phyloP scores from a whole-genome alignment of 2,113 vertebrate genomes.

The Ailurus styani region DNA sequence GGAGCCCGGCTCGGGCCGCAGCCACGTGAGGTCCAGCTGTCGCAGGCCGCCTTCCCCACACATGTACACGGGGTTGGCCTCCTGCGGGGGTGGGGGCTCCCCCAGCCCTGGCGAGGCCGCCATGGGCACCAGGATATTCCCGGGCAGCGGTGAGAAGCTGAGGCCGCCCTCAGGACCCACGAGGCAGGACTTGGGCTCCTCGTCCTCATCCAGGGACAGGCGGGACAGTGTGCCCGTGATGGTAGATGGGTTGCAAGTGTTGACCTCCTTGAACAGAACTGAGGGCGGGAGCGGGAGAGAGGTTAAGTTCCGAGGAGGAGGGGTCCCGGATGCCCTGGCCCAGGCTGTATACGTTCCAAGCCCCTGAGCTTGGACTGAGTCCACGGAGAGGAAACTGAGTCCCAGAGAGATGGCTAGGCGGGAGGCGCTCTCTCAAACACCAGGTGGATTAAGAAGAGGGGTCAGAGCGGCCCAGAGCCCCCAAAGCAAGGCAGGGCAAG shows the following conservation, averaged over 20 bases:
- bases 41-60: slow-evolving; percentile 92
- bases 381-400: neutral
- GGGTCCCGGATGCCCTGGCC: neutral
- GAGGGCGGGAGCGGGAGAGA: slow-evolving; percentile 13
- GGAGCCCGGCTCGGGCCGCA: slow-evolving; percentile 82
- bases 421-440: neutral
- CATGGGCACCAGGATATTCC: slow-evolving; percentile 94
- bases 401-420: neutral
- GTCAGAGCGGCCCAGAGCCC: neutral
- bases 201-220: slow-evolving; percentile 96
- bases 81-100: slow-evolving; percentile 88
- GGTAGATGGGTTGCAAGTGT: slow-evolving; percentile 96
- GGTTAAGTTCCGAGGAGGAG: neutral
- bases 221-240: slow-evolving; percentile 97
- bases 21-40: slow-evolving; percentile 88
- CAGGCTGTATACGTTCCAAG: neutral
- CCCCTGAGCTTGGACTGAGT: neutral
- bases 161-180: slow-evolving; percentile 89
- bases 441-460: neutral
- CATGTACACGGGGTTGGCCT: slow-evolving; percentile 92
- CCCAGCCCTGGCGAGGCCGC: slow-evolving; percentile 91
- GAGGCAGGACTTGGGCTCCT: slow-evolving; percentile 92
- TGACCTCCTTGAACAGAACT: slow-evolving; percentile 99
- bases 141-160: slow-evolving; percentile 94
- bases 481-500: neutral